A percentile compares a stretch with the other conserved stretches of the same genome.
Conservation (phyloP, 2,888 invertebrate genomes). For the Hypselothyrea guttata region DNA sequence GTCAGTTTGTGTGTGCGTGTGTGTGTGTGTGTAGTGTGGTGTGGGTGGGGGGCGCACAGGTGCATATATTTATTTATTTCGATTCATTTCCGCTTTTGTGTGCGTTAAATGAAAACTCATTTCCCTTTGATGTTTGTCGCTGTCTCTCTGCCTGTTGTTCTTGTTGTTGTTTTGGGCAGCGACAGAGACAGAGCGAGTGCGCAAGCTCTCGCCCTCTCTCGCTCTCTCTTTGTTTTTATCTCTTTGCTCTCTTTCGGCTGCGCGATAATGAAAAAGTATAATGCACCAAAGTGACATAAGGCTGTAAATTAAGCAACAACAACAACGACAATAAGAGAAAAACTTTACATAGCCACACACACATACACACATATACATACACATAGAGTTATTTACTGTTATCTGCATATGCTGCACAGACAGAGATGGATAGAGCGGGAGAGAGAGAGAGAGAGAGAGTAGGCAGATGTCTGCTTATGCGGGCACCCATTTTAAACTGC, state of each 20-base stretch:
- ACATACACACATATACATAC: slow-evolving; percentile 6
- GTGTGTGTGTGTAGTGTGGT: slow-evolving; percentile 7
- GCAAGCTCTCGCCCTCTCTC: slow-evolving; percentile 10
- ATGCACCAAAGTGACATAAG: slow-evolving; percentile 77
- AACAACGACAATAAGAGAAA: slow-evolving; percentile 49
- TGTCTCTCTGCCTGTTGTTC: slow-evolving; percentile 20
- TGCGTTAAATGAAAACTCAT: slow-evolving; percentile 79
- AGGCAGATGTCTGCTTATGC: slow-evolving; percentile 19
- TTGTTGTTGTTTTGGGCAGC: slow-evolving; percentile 37
- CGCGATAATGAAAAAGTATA: slow-evolving; percentile 74
- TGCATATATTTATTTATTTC: slow-evolving; percentile 79
- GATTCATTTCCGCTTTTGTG: slow-evolving; percentile 79
- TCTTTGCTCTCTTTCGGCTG: slow-evolving; percentile 42
- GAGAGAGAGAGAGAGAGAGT: background rate
- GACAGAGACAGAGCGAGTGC: slow-evolving; percentile 29
- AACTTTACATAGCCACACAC: slow-evolving; percentile 18
- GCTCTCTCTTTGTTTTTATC: slow-evolving; percentile 12
- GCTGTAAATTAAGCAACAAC: slow-evolving; percentile 74
- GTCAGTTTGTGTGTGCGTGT: slow-evolving; percentile 4
- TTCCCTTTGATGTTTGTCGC: slow-evolving; percentile 77
- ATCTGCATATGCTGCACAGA: slow-evolving; percentile 69
- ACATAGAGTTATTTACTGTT: slow-evolving; percentile 67
- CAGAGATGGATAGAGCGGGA: background rate
- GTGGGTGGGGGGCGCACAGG: slow-evolving; percentile 48
- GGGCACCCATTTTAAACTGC: slow-evolving; percentile 1